Base-by-base conservation (phyloP, 2,888 invertebrate genomes). In the Meloe dianella region DNA sequence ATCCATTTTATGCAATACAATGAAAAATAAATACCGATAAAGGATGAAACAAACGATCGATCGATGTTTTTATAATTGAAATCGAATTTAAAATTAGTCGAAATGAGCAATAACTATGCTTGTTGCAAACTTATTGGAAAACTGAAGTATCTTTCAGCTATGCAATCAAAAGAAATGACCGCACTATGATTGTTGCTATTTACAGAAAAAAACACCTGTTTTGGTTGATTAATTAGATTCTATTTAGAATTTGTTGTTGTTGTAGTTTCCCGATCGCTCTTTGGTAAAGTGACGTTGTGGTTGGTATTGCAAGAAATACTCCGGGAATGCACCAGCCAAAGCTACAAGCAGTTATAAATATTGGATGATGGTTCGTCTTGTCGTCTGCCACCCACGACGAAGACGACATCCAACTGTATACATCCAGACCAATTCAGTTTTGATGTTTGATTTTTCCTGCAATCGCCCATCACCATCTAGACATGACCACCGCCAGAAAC, bases 91-190 rank as follows among this genome's bases (percentile, higher is more conserved):
- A 80, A 81, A 71, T 73, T 76, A 75, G 69, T 73, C 74, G 71
- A 81, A 83, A 82, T 81, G 80, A 81, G 83, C 81, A 79, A 83
- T 83, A 82, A 82, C 81, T 82, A 83, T 83, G 80, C 83, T 68
- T 71, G 69, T 56, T 78, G 79, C 77, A 74, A 77, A 78, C 75
- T 80, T 81, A 80, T 80, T 79, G 76, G 80, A 81, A 78, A 80
- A 79, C 77, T 77, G 76, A 81, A 81, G 82, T 81, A 80, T 82
- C 81, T 81, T 81, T 82, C 80, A 79, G 75, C 71, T 78, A 72
- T 54, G 64, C 64, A 57, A 63, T 67, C 65, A 63, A 67, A 74
- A 70, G 68, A 71, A 71, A 65, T 71, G 70, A 69, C 70, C 64
- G 62, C 35, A 74, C 51, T 35, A 60, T 35, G 32, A 54, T 59